A percentile compares a stretch with the other conserved stretches of the same genome.
Conservation (phyloP, 2,888 invertebrate genomes). For the Noctua janthe region DNA sequence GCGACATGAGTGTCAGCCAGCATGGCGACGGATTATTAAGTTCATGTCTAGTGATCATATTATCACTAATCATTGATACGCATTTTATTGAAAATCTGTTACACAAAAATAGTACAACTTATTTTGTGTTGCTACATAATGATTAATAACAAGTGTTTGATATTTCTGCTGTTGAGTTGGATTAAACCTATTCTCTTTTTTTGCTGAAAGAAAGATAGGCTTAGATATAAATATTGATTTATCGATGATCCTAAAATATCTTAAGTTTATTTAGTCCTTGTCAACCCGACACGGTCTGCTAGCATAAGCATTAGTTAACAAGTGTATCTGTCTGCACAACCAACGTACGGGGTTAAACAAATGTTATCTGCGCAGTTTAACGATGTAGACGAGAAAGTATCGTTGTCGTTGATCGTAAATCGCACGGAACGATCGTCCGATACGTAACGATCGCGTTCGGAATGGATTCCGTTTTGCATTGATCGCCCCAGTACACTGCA, state of each 20-base stretch:
- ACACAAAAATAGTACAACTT: neutral
- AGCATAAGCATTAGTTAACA: slow-evolving; percentile 35
- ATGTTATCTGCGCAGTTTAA: slow-evolving; percentile 74
- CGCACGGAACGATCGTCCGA: slow-evolving; percentile 73
- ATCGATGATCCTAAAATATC: neutral
- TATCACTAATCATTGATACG: slow-evolving; percentile 21
- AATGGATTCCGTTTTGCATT: slow-evolving; percentile 71
- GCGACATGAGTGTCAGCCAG: slow-evolving; percentile 42
- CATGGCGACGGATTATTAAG: slow-evolving; percentile 32
- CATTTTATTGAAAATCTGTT: neutral
- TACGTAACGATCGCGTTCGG: slow-evolving; percentile 66
- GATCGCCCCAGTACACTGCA: slow-evolving; percentile 64
- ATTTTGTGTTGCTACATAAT: neutral
- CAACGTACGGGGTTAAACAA: slow-evolving; percentile 64
- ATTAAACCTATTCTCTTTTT: neutral
- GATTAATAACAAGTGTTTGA: neutral
- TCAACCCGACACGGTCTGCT: neutral
- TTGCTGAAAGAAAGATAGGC: neutral
- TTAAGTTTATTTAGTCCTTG: neutral
- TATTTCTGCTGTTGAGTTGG: neutral
- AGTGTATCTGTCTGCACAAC: slow-evolving; percentile 39
- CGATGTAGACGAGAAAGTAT: slow-evolving; percentile 77
- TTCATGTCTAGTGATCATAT: slow-evolving; percentile 5
- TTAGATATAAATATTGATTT: neutral
- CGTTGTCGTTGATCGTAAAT: slow-evolving; percentile 78